Evolutionary conservation across 2,888 invertebrate genomes (phyloP).

Genomic region (Odontothrips loti): DNA sequence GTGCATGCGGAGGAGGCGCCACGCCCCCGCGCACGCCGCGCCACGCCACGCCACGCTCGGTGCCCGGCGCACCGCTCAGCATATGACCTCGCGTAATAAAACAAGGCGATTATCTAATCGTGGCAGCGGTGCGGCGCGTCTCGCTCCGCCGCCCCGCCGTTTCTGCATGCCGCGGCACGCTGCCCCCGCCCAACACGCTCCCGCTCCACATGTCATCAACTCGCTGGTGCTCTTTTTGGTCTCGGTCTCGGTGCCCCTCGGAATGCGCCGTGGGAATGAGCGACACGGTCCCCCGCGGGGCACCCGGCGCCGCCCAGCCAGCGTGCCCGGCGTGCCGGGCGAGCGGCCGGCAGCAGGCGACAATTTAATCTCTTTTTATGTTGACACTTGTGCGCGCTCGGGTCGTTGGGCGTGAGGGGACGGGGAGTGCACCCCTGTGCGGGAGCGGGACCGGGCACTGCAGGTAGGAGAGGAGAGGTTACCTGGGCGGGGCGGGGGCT

Average conservation of each 20-base stretch:
- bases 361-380: no score
- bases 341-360: no score
- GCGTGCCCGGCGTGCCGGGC: not conserved
- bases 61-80: not conserved
- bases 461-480: no score
- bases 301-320: not conserved
- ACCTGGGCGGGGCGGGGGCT: no score
- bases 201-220: not conserved
- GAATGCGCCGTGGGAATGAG: no score
- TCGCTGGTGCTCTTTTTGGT: no score
- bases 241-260: no score
- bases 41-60: not conserved
- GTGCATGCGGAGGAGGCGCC: not conserved
- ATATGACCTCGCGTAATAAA: conserved; percentile 11
- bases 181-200: not conserved
- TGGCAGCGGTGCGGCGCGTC: not conserved
- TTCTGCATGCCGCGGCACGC: not conserved
- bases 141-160: not conserved
- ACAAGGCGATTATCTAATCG: conserved; percentile 8
- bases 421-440: no score
- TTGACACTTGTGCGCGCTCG: no score
- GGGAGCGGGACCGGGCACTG: no score
- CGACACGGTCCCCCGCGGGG: no score
- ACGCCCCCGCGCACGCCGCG: not conserved
- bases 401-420: no score